Base-by-base conservation (phyloP, 2,888 invertebrate species). In the Cordylochernes scorpioides region DNA sequence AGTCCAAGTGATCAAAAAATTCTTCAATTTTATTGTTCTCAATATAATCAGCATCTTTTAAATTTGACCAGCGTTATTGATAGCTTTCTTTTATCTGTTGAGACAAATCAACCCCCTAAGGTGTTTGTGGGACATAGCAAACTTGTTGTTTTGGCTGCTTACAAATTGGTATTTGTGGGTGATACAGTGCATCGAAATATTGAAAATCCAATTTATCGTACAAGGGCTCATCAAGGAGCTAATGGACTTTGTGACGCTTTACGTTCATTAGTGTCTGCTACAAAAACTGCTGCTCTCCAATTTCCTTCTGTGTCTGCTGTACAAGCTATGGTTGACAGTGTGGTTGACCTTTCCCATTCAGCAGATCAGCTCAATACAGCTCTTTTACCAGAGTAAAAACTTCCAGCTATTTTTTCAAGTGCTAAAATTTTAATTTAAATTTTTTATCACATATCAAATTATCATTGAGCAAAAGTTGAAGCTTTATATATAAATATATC, bases 91-190 rank as follows among this genome's bases (percentile, higher is more conserved):
- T 65, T 72, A 44, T 75, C 80, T 4, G 74, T 91, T 22, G 80
- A 82, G 47, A 73, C 72, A 53, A 84, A 82, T 47, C 78, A 84
- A 50, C 82, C 84, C 21, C 88, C 91, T 1, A 77, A 78, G 54
- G 71, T 57, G 28, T 86, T 86, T 53, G 68, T 88, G 29, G 78
- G 80, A 9, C 77, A 84, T 50, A 77, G 80, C 29, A 88, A 88
- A 53, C 82, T 82, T 53, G 82, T 91, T 7, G 77, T 88, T 18
- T 62, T 91, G 27, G 77, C 77, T 50, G 86, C 84, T 15, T 86
- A 88, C 49, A 71, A 84, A 51, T 62, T 91, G 47, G 78, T 91
- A 13, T 74, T 78, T 49, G 84, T 86, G 36, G 86, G 86, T 28
- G 88, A 91, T 57, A 80, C 75, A 27, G 73, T 88, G 16, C 71